Evolutionary conservation across 2,797 vertebrate genomes (phyloP).

Genomic region (Thaleichthys pacificus): DNA sequence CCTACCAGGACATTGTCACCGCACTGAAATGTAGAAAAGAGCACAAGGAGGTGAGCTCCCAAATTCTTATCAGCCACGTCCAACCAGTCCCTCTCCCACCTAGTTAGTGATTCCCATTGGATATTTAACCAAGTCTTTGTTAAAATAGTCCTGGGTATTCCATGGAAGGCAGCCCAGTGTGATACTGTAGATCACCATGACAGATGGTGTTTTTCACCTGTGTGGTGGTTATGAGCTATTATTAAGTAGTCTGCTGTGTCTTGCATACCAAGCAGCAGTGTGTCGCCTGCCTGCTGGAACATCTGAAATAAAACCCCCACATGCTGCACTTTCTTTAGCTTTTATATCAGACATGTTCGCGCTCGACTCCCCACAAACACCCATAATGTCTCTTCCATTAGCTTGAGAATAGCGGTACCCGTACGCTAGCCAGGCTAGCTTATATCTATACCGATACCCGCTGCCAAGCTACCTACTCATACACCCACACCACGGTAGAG

Average conservation of each 20-base stretch:
- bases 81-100: background rate
- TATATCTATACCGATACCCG: too few species aligned
- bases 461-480: too few species aligned
- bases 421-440: background rate
- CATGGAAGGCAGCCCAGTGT: background rate
- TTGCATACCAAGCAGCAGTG: constrained; percentile 14
- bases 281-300: background rate
- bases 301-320: constrained; percentile 14
- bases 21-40: constrained; percentile 96
- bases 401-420: too few species aligned
- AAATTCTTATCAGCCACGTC: too few species aligned
- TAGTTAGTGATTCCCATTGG: too few species aligned
- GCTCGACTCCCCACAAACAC: constrained; percentile 10
- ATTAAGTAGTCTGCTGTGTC: background rate
- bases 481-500: background rate
- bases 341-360: background rate
- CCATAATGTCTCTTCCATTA: too few species aligned
- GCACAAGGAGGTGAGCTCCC: constrained; percentile 92
- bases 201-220: background rate
- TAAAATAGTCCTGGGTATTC: background rate
- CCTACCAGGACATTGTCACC: constrained; percentile 95
- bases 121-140: too few species aligned
- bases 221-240: background rate
- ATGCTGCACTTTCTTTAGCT: constrained; percentile 19
- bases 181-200: background rate